Conservation (phyloP, 1,140 invertebrate genomes). For the Drosophila carrolli region DNA sequence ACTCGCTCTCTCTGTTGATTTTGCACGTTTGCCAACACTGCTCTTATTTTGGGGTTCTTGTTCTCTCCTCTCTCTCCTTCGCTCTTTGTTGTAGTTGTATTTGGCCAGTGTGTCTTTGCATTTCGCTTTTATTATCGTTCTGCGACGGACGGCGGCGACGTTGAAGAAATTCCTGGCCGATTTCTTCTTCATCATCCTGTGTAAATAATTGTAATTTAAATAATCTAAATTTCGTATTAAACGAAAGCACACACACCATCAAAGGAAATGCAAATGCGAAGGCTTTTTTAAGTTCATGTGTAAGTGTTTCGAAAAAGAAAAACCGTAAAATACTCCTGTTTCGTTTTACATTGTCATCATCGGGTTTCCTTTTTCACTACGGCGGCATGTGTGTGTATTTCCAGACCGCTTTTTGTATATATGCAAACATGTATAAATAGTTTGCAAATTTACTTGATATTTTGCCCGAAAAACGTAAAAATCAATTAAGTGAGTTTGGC, state of each 20-base stretch:
- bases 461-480: conserved; percentile 48
- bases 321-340: conserved; percentile 36
- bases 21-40: conserved; percentile 36
- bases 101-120: conserved; percentile 63
- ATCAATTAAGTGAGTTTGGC: conserved; percentile 34
- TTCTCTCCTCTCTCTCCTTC: conserved; percentile 28
- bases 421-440: conserved; percentile 67
- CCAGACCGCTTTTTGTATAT: conserved; percentile 53
- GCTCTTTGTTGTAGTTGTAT: conserved; percentile 36
- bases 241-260: conserved; percentile 67
- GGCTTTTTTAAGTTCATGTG: conserved; percentile 76
- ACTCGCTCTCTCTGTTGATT: conserved; percentile 15
- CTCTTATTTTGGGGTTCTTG: conserved; percentile 18
- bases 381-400: conserved; percentile 52
- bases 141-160: conserved; percentile 70
- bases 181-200: conserved; percentile 80
- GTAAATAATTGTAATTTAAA: conserved; percentile 83
- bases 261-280: conserved; percentile 52
- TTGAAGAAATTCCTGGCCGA: conserved; percentile 74
- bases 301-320: conserved; percentile 48
- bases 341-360: conserved; percentile 73
- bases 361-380: conserved; percentile 63
- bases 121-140: conserved; percentile 82
- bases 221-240: conserved; percentile 68
- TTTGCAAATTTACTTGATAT: conserved; percentile 42